Evolutionary conservation across 2,888 invertebrate species (phyloP), one percentile per base, ranked within the genome.

Genomic region (Anticlea derivata): DNA sequence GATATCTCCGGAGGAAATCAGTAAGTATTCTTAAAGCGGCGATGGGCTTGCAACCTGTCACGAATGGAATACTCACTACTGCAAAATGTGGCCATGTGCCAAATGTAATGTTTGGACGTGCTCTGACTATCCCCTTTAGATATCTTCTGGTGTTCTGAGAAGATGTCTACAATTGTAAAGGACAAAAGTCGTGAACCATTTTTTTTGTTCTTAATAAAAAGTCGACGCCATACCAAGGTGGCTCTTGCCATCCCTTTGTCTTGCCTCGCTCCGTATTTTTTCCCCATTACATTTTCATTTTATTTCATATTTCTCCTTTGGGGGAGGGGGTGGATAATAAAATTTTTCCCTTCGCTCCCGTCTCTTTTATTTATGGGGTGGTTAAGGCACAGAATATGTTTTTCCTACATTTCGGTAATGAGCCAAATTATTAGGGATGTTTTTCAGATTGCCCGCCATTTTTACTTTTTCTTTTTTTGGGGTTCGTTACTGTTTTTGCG

Each of bases 261-360:
- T 90, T 90, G 80, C 82, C 75, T 66, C 68, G 68, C 77, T 70
- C 75, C 77, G 86, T 89, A 90, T 90, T 90, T 90, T 89, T 90
- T 90, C 83, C 86, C 87, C 86, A 89, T 90, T 89, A 89, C 85
- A 83, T 89, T 90, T 90, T 87, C 90, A 90, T 89, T 90, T 90
- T 90, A 89, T 89, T 88, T 88, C 89, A 90, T 88, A 88, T 89
- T 89, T 83, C 88, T 86, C 89, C 86, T 85, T 82, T 73, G 66
- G 78, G 81, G 78, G 65, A 41, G 59, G 67, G 67, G 50, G 59
- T 75, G 83, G 80, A 83, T 88, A 87, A 89, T 88, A 89, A 86
- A 88, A 86, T 80, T 87, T 87, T 89, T 88, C 86, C 86, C 88
- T 84, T 75, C 73, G 73, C 76, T 60, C 76, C 76, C 78, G 70